A percentile compares a stretch with the other conserved stretches of the same genome.
phyloP scores from a whole-genome alignment of 1,140 invertebrate genomes.

The Batillaria attramentaria region DNA sequence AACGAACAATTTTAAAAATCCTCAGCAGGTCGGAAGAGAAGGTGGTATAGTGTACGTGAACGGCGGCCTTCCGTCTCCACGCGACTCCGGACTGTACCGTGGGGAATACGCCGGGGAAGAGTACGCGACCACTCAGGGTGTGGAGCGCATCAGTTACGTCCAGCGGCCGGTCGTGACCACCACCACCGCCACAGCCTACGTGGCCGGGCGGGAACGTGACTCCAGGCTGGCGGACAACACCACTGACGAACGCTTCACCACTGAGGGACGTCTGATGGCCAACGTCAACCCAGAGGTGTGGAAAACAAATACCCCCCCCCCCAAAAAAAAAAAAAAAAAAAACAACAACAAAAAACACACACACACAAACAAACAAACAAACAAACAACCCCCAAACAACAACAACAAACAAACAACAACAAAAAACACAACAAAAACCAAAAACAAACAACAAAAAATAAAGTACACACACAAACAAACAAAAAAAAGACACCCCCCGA shows the following conservation, averaged over 20 bases:
- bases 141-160: too few relatives aligned
- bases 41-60: neutral
- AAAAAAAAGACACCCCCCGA: too few relatives aligned
- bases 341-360: too few relatives aligned
- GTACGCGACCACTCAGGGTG: too few relatives aligned
- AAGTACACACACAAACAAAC: too few relatives aligned
- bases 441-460: too few relatives aligned
- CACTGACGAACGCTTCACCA: conserved; percentile 3
- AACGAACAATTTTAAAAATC: neutral
- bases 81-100: neutral
- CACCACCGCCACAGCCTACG: neutral
- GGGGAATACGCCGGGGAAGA: neutral
- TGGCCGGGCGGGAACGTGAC: neutral
- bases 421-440: too few relatives aligned
- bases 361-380: too few relatives aligned
- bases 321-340: too few relatives aligned
- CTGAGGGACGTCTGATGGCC: conserved; percentile 30
- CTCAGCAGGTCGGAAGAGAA: neutral
- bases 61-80: neutral
- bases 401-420: too few relatives aligned
- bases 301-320: too few relatives aligned
- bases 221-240: neutral
- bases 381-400: too few relatives aligned
- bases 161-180: neutral
- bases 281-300: conserved; percentile 19